These are phyloP conservation scores for Motacilla alba DNA, from an alignment of 2,113 vertebrate species.

Conservation along the genomic window DNA sequence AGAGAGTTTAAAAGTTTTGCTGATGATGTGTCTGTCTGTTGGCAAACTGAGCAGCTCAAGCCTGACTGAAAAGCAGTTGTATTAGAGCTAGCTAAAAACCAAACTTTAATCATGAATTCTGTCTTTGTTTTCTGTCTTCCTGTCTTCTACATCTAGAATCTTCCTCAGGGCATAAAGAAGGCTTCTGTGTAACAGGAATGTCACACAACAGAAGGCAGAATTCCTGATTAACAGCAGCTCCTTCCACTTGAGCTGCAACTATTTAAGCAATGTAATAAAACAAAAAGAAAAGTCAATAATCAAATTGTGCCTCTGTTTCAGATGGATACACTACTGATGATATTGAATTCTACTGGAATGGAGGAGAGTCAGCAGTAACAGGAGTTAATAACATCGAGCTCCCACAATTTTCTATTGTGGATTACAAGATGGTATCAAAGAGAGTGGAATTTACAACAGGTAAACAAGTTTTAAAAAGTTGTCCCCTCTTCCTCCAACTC, in stretches of 20 bases:
- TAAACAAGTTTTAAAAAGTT: conserved; percentile 22
- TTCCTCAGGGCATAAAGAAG: background rate
- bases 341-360: conserved; percentile 96
- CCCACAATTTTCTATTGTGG: conserved; percentile 91
- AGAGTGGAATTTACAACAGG: conserved; percentile 94
- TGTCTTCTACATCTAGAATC: background rate
- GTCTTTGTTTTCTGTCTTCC: background rate
- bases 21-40: background rate
- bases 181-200: background rate
- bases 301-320: conserved; percentile 54
- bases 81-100: background rate
- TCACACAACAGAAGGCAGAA: background rate
- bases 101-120: background rate
- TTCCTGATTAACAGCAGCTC: background rate
- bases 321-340: conserved; percentile 96
- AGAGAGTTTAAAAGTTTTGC: background rate
- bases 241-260: background rate
- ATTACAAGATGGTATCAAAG: conserved; percentile 90
- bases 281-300: background rate
- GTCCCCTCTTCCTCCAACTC: background rate
- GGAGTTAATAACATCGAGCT: conserved; percentile 92
- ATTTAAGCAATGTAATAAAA: background rate
- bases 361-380: conserved; percentile 84
- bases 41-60: background rate
- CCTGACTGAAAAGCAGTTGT: background rate